phyloP scores from a whole-genome alignment of 2,113 vertebrate genomes.

The Pachypanchax playfairii region DNA sequence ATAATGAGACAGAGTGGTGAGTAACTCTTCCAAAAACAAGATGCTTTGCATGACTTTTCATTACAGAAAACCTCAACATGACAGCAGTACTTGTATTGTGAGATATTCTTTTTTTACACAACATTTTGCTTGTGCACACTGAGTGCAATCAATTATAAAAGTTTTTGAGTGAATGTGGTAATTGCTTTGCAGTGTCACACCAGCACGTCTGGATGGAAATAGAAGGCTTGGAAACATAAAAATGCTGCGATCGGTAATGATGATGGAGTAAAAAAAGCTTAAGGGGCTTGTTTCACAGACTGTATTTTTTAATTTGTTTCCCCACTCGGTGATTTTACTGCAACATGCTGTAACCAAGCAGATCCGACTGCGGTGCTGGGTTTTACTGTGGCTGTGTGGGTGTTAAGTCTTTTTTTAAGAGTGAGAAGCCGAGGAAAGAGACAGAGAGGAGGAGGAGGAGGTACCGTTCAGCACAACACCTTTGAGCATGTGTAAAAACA shows the following conservation, averaged over 20 bases:
- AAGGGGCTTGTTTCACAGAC: conserved; percentile 48
- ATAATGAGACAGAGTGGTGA: conserved; percentile 67
- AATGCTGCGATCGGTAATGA: conserved; percentile 33
- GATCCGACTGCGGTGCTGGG: conserved; percentile 61
- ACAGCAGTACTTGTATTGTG: conserved; percentile 65
- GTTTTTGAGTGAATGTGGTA: conserved; percentile 21
- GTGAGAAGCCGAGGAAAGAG: conserved; percentile 57
- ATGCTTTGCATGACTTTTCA: conserved; percentile 61
- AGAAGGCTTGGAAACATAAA: conserved; percentile 27
- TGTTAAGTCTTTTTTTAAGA: conserved; percentile 64
- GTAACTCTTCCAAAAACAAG: conserved; percentile 56
- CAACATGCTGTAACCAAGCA: conserved; percentile 63
- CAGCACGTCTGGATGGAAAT: conserved; percentile 8
- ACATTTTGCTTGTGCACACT: conserved; percentile 27
- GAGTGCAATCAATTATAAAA: conserved; percentile 41
- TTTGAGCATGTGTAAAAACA: conserved; percentile 56
- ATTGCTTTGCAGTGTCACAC: conserved; percentile 26
- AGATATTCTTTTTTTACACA: conserved; percentile 63
- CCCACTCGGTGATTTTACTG: conserved; percentile 53
- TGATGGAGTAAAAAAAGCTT: conserved; percentile 46
- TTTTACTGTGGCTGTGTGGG: conserved; percentile 65
- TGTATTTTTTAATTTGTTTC: conserved; percentile 57
- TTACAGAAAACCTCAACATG: conserved; percentile 60
- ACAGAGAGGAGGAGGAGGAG: conserved; percentile 30
- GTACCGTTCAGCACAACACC: conserved; percentile 42